phyloP scores from a whole-genome alignment of 2,797 vertebrate genomes.

The Cercopithecus hamlyni region DNA sequence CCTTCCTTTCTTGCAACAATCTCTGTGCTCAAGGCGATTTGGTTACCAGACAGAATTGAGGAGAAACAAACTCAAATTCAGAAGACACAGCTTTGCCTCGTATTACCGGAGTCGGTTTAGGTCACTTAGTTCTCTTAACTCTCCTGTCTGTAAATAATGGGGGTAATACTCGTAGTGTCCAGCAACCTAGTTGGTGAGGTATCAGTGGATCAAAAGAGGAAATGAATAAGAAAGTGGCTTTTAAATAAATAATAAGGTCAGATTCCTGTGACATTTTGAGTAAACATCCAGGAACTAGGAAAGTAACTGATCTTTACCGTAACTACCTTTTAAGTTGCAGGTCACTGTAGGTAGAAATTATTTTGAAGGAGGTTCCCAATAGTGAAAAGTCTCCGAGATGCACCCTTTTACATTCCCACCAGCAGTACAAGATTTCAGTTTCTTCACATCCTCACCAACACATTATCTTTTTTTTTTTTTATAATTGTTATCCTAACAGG shows the following conservation, averaged over 20 bases:
- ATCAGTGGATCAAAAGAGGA: background rate
- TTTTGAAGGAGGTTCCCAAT: background rate
- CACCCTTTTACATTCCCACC: background rate
- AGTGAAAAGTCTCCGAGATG: background rate
- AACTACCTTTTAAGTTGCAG: background rate
- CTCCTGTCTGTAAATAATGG: background rate
- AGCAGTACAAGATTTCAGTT: background rate
- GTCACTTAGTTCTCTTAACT: background rate
- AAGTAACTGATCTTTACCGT: background rate
- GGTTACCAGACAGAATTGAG: background rate
- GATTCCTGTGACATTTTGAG: background rate
- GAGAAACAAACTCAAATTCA: background rate
- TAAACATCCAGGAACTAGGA: background rate
- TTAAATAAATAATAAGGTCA: background rate
- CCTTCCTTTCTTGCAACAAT: background rate
- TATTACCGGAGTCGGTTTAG: background rate
- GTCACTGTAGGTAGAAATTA: background rate
- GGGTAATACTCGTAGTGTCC: background rate
- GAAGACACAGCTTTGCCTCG: background rate
- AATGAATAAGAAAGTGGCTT: background rate
- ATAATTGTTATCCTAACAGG: background rate
- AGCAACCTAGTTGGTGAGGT: background rate
- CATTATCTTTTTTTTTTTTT: background rate
- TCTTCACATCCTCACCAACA: background rate
- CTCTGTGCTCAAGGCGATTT: background rate